Conservation (phyloP, 2,888 invertebrate genomes). For the Brachycybe producta region DNA sequence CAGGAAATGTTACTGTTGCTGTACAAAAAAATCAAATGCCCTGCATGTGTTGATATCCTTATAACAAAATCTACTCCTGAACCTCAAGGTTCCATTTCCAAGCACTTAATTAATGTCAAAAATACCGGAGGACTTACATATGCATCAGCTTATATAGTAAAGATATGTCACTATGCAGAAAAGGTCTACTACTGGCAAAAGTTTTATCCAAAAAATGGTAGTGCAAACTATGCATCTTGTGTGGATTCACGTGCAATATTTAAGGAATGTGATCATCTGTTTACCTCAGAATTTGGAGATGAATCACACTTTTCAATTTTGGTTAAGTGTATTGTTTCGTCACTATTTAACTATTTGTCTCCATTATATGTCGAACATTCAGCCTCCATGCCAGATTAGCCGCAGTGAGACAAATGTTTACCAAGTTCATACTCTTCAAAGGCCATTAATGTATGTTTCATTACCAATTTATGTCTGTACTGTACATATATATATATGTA, state of each 20-base stretch:
- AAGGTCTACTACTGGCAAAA: neutral
- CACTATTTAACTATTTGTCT: neutral
- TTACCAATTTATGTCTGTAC: too few species aligned
- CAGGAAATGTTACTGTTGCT: neutral
- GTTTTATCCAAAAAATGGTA: too few species aligned
- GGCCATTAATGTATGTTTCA: too few species aligned
- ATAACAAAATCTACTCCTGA: neutral
- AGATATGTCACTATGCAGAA: neutral
- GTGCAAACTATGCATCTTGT: too few species aligned
- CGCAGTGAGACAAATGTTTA: neutral
- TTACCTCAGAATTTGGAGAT: too few species aligned
- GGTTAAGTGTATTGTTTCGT: neutral
- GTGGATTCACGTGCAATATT: too few species aligned
- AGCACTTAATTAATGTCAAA: neutral
- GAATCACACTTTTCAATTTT: too few species aligned
- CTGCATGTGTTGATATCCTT: neutral
- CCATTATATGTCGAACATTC: neutral
- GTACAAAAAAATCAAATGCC: neutral
- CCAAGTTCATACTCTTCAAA: constrained; percentile 7
- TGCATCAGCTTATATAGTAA: neutral
- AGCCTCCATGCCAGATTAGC: neutral
- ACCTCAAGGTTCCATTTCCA: too few species aligned
- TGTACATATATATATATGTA: too few species aligned
- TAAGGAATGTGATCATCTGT: too few species aligned
- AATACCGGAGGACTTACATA: neutral